phyloP scores from a whole-genome alignment of 92 coral and sea anemone species.

The Phenganax subtilis region DNA sequence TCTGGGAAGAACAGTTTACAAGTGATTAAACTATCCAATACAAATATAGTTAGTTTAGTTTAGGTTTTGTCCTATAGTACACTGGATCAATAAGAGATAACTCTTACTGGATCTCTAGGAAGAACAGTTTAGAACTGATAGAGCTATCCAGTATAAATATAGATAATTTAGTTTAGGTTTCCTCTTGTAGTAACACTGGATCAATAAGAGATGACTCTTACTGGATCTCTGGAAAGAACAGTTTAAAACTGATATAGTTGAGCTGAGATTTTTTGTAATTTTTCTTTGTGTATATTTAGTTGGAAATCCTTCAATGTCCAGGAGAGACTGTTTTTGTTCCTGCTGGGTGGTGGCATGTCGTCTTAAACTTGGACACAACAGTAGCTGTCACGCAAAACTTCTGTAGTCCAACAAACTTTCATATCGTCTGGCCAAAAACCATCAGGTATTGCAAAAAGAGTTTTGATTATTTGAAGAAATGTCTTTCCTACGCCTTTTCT shows the following conservation, averaged over 20 bases:
- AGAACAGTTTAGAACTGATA: no score
- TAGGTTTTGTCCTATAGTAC: no score
- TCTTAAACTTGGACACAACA: slow-evolving; percentile 83
- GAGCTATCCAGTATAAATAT: no score
- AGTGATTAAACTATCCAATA: no score
- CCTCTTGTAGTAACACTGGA: no score
- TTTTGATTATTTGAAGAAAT: not conserved
- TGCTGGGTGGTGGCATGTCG: slow-evolving; percentile 99
- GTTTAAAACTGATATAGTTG: not conserved
- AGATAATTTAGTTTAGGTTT: no score
- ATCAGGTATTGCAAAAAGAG: slow-evolving; percentile 54
- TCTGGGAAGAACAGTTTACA: no score
- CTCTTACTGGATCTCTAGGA: no score
- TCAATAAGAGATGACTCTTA: no score
- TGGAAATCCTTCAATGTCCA: slow-evolving; percentile 85
- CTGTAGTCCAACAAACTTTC: slow-evolving; percentile 88
- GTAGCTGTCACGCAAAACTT: slow-evolving; percentile 96
- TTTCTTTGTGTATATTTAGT: slow-evolving; percentile 42
- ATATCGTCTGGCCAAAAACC: slow-evolving; percentile 95
- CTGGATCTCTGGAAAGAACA: no score
- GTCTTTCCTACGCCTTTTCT: not conserved
- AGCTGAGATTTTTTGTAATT: not conserved
- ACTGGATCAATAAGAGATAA: no score
- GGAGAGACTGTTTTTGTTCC: slow-evolving; percentile 98
- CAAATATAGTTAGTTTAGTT: no score